Conservation (phyloP, 2,888 invertebrate species). For the Linnaemya tessellans region DNA sequence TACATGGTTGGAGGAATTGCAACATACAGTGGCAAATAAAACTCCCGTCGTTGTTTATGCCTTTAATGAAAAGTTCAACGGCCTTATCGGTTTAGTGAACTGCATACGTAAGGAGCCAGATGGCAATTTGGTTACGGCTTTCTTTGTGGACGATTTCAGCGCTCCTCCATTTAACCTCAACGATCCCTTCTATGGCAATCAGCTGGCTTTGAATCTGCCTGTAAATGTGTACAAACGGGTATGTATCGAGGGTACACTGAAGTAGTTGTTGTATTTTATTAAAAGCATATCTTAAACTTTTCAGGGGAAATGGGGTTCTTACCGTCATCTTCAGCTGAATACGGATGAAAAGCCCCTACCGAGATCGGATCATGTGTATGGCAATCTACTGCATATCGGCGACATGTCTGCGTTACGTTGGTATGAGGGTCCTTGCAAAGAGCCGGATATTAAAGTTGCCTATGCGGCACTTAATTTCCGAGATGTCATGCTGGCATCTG, state of each 20-base stretch:
- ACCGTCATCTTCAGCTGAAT: conserved; percentile 89
- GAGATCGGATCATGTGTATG: conserved; percentile 88
- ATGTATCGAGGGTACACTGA: conserved; percentile 64
- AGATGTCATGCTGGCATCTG: conserved; percentile 97
- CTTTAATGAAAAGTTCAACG: conserved; percentile 89
- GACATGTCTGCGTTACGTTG: conserved; percentile 93
- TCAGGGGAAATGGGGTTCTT: conserved; percentile 87
- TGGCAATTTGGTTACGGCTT: conserved; percentile 86
- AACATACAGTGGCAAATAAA: conserved; percentile 77
- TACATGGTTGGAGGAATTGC: conserved; percentile 79
- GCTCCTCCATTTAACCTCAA: no score
- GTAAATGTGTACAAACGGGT: conserved; percentile 89
- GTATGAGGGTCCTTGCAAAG: conserved; percentile 87
- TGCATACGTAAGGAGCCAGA: conserved; percentile 92
- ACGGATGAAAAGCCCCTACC: conserved; percentile 82
- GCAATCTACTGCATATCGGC: conserved; percentile 90
- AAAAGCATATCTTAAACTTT: conserved; percentile 11
- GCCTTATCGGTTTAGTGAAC: conserved; percentile 94
- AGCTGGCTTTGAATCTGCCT: conserved; percentile 89
- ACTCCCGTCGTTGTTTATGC: conserved; percentile 84
- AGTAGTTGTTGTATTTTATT: neutral
- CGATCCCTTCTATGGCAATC: no score
- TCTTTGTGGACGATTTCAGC: conserved; percentile 86
- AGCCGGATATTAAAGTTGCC: conserved; percentile 85
- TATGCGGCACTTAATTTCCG: conserved; percentile 95